phyloP scores from a whole-genome alignment of 2,113 vertebrate species.

The Otolemur garnettii region DNA sequence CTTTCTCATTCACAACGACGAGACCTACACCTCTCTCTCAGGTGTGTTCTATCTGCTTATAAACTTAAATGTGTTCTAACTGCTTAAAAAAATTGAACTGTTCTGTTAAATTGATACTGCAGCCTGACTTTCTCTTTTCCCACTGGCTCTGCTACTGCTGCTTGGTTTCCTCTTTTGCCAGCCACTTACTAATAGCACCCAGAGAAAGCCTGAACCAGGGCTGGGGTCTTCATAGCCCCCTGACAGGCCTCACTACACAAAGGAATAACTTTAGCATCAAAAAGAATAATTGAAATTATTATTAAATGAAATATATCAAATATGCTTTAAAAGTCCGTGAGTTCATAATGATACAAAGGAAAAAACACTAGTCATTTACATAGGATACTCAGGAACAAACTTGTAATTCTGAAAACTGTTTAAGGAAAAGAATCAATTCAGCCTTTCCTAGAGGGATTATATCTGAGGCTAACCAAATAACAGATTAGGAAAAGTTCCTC shows the following conservation, averaged over 20 bases:
- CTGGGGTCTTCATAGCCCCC: too few species aligned
- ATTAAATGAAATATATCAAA: slow-evolving; percentile 30
- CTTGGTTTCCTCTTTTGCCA: too few species aligned
- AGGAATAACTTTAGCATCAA: background rate
- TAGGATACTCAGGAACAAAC: background rate
- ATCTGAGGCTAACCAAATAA: slow-evolving; percentile 43
- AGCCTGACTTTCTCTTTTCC: too few species aligned
- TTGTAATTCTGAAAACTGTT: slow-evolving; percentile 38
- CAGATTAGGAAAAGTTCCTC: background rate
- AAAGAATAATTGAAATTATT: background rate
- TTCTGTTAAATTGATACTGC: too few species aligned
- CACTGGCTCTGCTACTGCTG: too few species aligned
- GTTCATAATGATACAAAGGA: slow-evolving; percentile 15
- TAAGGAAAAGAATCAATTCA: slow-evolving; percentile 31
- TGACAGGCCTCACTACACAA: background rate
- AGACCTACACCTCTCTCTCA: too few species aligned
- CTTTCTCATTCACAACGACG: too few species aligned
- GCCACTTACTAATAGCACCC: too few species aligned
- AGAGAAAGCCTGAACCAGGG: too few species aligned
- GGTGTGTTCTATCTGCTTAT: too few species aligned
- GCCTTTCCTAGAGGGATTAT: background rate
- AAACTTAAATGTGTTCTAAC: too few species aligned
- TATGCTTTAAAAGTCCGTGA: background rate
- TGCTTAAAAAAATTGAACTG: too few species aligned
- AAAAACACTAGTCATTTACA: background rate